A percentile compares a stretch with the other conserved stretches of the same genome.
phyloP scores from a whole-genome alignment of 30 jellyfish, hydroid and myxozoan genomes.

The Cassiopea andromeda region DNA sequence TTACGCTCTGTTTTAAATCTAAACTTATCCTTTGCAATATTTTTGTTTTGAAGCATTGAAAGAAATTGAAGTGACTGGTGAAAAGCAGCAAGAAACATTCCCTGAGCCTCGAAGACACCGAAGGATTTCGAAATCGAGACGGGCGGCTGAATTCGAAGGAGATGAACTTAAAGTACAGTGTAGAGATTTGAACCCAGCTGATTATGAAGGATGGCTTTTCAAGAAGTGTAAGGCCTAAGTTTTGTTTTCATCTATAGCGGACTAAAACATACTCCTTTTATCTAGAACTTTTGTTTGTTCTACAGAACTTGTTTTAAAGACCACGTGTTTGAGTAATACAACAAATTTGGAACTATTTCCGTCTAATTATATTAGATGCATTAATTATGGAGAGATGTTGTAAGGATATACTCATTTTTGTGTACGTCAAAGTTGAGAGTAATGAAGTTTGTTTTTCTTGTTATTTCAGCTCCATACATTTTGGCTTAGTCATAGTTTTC shows the following conservation, averaged over 20 bases:
- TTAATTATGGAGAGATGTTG: too few species aligned
- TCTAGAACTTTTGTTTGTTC: too few species aligned
- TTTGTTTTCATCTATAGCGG: not conserved
- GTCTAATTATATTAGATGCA: too few species aligned
- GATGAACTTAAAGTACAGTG: slow-evolving; percentile 85
- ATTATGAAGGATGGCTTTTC: slow-evolving; percentile 94
- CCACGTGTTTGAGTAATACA: too few species aligned
- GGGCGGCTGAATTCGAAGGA: slow-evolving; percentile 81
- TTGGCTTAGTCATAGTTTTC: too few species aligned
- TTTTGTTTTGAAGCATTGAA: slow-evolving; percentile 60
- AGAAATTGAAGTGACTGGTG: slow-evolving; percentile 94
- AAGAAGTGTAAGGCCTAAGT: slow-evolving; percentile 72
- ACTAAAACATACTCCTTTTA: too few species aligned
- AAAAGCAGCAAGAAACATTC: slow-evolving; percentile 73
- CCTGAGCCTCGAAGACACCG: slow-evolving; percentile 70
- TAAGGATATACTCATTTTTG: too few species aligned
- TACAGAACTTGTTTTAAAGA: too few species aligned
- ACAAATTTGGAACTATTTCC: too few species aligned
- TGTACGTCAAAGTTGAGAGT: too few species aligned
- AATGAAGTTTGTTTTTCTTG: too few species aligned
- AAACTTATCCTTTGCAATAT: not conserved
- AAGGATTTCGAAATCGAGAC: slow-evolving; percentile 63
- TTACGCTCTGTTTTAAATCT: not conserved
- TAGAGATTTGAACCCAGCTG: slow-evolving; percentile 90
- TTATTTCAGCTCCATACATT: too few species aligned